Evolutionary conservation across 2,888 invertebrate species (phyloP), one percentile per base, ranked within the genome.

Genomic region (Tupiocoris notatus): DNA sequence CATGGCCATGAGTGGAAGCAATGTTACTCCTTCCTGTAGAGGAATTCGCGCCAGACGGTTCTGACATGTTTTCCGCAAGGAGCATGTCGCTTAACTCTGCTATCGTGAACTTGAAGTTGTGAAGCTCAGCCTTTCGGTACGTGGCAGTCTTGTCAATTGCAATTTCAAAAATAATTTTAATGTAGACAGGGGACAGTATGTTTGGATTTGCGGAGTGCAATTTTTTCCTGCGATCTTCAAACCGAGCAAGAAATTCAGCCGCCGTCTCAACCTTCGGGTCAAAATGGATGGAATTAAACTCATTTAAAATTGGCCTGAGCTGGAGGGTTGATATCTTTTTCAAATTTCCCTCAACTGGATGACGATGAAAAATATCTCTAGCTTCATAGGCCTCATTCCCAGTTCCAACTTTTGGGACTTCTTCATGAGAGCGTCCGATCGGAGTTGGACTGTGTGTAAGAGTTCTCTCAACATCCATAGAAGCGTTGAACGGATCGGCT

Each of bases 61-160:
- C n/a, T n/a, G n/a, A n/a, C n/a, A n/a, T n/a, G n/a, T n/a, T n/a
- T n/a, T 71, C 71, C 71, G 7, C 61, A 7, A 61, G 71, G 61
- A 71, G 18, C 71, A 71, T 71, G 61, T 71, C 71, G 12, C 61
- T 2, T 7, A 71, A 18, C 24, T 71, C 71, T 2, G 71, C n/a
- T 16, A 61, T 3, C 1, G 71, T 18, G 61, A 71, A 71, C 3
- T 23, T 61, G 18, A 61, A 71, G 6, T 18, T 12, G 3, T 61
- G 59, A 18, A 71, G 59, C 24, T 71, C 61, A 17, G 71, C 71
- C 71, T 71, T 71, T n/a, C 21, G 1, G 54, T 71, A 61, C 6
- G 61, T 71, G n/a, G 23, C 12, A 2, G 71, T 71, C 25, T 59
- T 59, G 9, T 61, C 71, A 23, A 71, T 71, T 7, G 71, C 21